Base-by-base conservation (phyloP, 2,113 vertebrate genomes). In the Pandion haliaetus region DNA sequence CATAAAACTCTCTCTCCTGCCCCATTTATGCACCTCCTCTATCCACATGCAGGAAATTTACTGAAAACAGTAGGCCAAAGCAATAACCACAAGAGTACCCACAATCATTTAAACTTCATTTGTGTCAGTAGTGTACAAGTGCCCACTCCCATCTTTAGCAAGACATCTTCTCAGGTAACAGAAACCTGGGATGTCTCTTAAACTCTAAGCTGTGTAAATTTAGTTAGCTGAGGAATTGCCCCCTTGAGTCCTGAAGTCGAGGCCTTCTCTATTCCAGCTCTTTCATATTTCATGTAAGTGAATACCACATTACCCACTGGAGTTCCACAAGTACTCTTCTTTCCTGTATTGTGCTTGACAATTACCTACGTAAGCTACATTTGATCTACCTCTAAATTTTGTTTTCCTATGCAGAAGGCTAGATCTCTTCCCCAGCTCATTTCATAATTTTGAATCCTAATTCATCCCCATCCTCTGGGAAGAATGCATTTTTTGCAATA, bases 401-500 rank as follows among this genome's bases (percentile, higher is more conserved):
- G 26, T 36, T 63, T 61, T 34, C 81, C 82, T 47, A 7, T 61
- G 86, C 47, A 78, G 29, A 18, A 63, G 40, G 32, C 40, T 40
- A 28, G 31, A 83, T 40, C 47, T 67, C 63, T 80, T 77, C 82
- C 71, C 52, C 63, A 31, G 63, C 23, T 50, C 24, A 58, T 86
- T 95, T 94, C 78, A 76, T 81, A 66, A 91, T 72, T 67, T 38
- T 18, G 12, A 73, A 45, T 80, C 86, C 74, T 19, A 77, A 87
- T 57, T 93, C 61, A 55, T 61, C 82, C 70, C 88, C 55, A 83
- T 94, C 86, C 77, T 82, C 79, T 63, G 93, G 83, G 81, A 94
- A 89, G 88, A 83, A 88, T 26, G 61, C 91, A 79, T 92, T 96
- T 97, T 95, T 95, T 96, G 90, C 94, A 95, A 92, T 96, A 97